These are phyloP conservation scores for Tupaia tana DNA, from an alignment of 2,113 vertebrate species.

Conservation along the genomic window DNA sequence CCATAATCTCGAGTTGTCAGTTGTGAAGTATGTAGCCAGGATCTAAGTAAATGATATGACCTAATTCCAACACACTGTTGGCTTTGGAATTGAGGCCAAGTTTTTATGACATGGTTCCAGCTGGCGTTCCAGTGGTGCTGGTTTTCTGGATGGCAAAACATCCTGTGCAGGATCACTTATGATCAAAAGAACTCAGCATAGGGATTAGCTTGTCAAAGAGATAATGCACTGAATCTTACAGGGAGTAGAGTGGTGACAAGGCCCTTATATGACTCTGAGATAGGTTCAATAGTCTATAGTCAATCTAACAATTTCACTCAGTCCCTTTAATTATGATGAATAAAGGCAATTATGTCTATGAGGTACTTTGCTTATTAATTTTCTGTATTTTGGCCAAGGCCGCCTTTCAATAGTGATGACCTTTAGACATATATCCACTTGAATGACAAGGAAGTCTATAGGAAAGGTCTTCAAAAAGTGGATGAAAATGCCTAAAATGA, in stretches of 20 bases:
- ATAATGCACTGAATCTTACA: slow-evolving; percentile 47
- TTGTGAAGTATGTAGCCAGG: slow-evolving; percentile 40
- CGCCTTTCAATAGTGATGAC: background rate
- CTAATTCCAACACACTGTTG: slow-evolving; percentile 73
- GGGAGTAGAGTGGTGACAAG: background rate
- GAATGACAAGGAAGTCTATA: background rate
- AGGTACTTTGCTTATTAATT: background rate
- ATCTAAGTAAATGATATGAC: slow-evolving; percentile 70
- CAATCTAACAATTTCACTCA: slow-evolving; percentile 10
- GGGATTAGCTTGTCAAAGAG: slow-evolving; percentile 60
- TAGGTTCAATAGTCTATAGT: background rate
- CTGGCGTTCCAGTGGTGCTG: slow-evolving; percentile 45
- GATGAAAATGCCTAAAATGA: too few species aligned
- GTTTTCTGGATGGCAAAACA: slow-evolving; percentile 71
- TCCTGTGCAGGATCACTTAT: slow-evolving; percentile 66
- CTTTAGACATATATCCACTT: background rate
- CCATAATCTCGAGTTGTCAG: slow-evolving; percentile 62
- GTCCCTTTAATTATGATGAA: slow-evolving; percentile 27
- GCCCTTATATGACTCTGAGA: background rate
- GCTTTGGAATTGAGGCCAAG: slow-evolving; percentile 41
- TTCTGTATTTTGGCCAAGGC: background rate
- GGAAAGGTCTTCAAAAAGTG: too few species aligned
- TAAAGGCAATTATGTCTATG: background rate
- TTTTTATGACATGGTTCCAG: slow-evolving; percentile 63
- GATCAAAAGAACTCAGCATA: slow-evolving; percentile 70